Percentiles rank a stretch among this genome's conserved stretches.
Evolutionary conservation across 2,113 vertebrate species (phyloP).

Genomic region (Hemicordylus capensis): DNA sequence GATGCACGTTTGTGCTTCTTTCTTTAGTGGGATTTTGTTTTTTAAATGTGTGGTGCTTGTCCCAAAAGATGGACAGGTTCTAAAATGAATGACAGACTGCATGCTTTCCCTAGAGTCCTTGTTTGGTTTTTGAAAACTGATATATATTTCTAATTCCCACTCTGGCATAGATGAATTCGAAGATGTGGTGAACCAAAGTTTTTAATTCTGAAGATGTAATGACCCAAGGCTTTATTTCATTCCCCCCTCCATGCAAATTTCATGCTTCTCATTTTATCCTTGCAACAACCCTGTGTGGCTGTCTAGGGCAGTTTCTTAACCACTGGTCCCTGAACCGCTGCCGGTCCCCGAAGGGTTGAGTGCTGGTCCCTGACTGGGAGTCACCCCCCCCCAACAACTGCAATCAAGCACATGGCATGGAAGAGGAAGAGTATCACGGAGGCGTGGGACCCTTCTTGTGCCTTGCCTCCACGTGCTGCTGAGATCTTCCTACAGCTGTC

Average conservation of each 20-base stretch:
- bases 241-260: background rate
- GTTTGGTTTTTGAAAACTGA: background rate
- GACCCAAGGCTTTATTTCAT: background rate
- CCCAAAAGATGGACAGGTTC: background rate
- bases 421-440: no score
- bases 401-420: no score
- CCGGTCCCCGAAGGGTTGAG: no score
- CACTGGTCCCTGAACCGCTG: no score
- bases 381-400: no score
- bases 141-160: background rate
- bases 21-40: background rate
- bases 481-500: no score
- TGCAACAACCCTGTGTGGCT: background rate
- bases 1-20: background rate
- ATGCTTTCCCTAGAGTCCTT: background rate
- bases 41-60: background rate
- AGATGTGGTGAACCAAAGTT: background rate
- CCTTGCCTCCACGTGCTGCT: no score
- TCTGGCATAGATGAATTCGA: background rate
- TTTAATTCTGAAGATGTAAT: background rate
- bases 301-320: no score
- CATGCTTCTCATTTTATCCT: background rate
- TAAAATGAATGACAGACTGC: background rate
- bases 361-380: no score
- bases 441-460: no score